Conservation (phyloP, 2,888 invertebrate species). For the Latheticus oryzae region DNA sequence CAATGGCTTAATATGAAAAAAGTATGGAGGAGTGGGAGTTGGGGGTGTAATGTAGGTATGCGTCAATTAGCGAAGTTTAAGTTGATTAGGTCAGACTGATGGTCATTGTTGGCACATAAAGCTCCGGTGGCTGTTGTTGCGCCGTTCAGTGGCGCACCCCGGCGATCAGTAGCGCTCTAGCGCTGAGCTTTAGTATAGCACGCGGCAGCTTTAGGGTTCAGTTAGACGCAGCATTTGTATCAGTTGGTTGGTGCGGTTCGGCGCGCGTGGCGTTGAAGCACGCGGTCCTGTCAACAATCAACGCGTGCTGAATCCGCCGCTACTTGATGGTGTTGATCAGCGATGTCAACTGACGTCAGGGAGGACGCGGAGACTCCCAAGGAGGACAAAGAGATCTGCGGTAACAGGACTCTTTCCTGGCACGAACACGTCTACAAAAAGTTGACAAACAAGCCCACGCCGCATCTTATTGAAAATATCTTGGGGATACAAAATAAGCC, state of each 20-base stretch:
- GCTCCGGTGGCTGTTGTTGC: slow-evolving; percentile 40
- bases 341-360: slow-evolving; percentile 43
- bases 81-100: slow-evolving; percentile 40
- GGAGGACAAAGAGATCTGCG: slow-evolving; percentile 36
- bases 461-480: slow-evolving; percentile 89
- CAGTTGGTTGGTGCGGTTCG: slow-evolving; percentile 40
- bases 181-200: slow-evolving; percentile 51
- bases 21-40: slow-evolving; percentile 7
- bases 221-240: slow-evolving; percentile 15
- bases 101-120: slow-evolving; percentile 41
- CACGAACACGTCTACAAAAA: slow-evolving; percentile 91
- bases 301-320: slow-evolving; percentile 34
- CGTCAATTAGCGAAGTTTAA: slow-evolving; percentile 39
- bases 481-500: slow-evolving; percentile 69
- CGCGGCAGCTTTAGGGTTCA: slow-evolving; percentile 33
- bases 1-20: slow-evolving; percentile 4
- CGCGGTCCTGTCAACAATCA: slow-evolving; percentile 43
- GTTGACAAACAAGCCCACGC: slow-evolving; percentile 84
- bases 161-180: slow-evolving; percentile 52
- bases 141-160: slow-evolving; percentile 55
- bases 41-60: slow-evolving; percentile 31
- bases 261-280: slow-evolving; percentile 41
- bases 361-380: slow-evolving; percentile 27
- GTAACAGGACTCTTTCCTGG: slow-evolving; percentile 70
- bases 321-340: slow-evolving; percentile 40